A percentile compares a stretch with the other conserved stretches of the same genome.
Conservation (phyloP, 2,113 vertebrate species). For the Clarias gariepinus region DNA sequence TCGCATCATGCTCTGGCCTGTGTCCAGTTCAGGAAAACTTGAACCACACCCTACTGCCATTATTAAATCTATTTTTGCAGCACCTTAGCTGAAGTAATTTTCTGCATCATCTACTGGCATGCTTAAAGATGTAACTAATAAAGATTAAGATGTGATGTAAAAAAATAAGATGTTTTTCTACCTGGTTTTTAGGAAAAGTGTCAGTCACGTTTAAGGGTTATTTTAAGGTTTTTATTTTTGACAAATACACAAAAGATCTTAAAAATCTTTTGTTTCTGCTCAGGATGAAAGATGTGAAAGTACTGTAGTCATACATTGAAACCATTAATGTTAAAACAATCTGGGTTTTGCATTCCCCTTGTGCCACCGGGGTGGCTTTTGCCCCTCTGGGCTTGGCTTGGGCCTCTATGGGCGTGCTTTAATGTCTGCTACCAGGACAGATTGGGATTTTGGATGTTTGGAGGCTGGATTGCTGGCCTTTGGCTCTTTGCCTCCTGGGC, state of each 20-base stretch:
- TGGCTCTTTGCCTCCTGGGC: no score
- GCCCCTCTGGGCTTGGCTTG: no score
- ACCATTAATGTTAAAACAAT: no score
- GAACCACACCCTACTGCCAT: conserved; percentile 7
- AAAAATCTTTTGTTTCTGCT: not conserved
- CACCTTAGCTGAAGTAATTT: not conserved
- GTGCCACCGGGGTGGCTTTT: no score
- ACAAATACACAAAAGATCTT: no score
- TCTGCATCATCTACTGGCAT: not conserved
- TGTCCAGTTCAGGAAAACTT: conserved; percentile 22
- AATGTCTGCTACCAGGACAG: no score
- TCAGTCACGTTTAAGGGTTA: not conserved
- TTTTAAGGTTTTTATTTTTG: not conserved
- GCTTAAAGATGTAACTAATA: not conserved
- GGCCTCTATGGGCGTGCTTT: no score
- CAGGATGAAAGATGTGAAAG: not conserved
- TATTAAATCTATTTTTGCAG: conserved; percentile 12
- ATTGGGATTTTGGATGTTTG: no score
- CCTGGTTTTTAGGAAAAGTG: not conserved
- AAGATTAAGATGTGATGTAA: not conserved
- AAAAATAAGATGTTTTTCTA: not conserved
- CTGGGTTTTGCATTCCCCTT: no score
- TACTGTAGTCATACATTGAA: no score
- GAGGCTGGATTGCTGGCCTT: no score
- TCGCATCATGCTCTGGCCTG: conserved; percentile 2